Evolutionary conservation across 2,113 vertebrate genomes (phyloP), one percentile per base, ranked within the genome.

Genomic region (Poeciliopsis retropinna): DNA sequence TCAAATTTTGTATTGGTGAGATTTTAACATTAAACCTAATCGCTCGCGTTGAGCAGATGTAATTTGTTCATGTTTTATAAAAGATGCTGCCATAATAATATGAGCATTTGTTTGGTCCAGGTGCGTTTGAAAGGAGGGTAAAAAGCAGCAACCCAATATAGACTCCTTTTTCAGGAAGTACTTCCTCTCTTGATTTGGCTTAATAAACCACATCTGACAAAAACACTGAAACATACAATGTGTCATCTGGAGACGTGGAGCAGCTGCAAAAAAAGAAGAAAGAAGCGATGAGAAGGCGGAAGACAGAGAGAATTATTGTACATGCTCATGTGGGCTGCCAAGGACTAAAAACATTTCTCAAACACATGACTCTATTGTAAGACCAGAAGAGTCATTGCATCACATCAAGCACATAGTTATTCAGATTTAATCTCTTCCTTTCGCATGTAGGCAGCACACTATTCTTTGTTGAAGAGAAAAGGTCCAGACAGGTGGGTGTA

Each of bases 301-400:
- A 89, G 83, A 94, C 91, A 92, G 86, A 92, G 84, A 79, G 85
- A 82, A 93, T 88, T 85, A 92, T 94, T 94, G 89, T 94, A 90
- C 85, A 80, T 39, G 54, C 80, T 91, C 88, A 90, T 89, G 87
- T 92, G 90, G 91, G 86, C 81, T 86, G 78, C 73, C 60, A 78
- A 72, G 78, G 73, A 88, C 70, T 83, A 85, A 92, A 86, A 92
- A 87, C 86, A 91, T 87, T 86, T 90, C 85, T 77, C 67, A 79
- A 90, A 90, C 90, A 91, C 91, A 92, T 87, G 89, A 92, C 82
- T 88, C 88, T 81, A 89, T 90, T 92, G 90, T 87, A 70, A 76
- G 67, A 80, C 80, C 83, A 89, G 83, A 89, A 89, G 72, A 91
- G 85, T 62, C 41, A 9, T 64, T 67, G 65, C 19, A 68, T 65